Evolutionary conservation across 1,140 invertebrate genomes (phyloP).

Genomic region (Lycorma delicatula): DNA sequence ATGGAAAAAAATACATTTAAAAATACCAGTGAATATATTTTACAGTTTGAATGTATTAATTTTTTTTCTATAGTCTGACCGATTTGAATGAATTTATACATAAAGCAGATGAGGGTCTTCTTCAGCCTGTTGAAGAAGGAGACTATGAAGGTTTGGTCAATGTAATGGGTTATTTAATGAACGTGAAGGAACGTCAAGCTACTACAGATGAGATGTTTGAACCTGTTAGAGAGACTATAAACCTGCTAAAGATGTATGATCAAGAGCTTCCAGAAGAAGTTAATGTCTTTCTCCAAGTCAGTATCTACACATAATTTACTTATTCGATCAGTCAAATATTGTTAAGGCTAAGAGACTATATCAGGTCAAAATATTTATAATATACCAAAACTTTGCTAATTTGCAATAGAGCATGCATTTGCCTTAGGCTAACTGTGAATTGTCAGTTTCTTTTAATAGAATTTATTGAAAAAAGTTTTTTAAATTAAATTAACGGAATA

Average conservation of each 20-base stretch:
- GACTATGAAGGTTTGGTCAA: constrained; percentile 69
- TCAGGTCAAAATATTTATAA: too few species aligned
- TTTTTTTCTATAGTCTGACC: constrained; percentile 34
- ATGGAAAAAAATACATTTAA: too few species aligned
- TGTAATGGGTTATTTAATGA: constrained; percentile 73
- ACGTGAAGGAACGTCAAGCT: constrained; percentile 68
- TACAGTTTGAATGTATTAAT: not conserved
- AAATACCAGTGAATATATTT: too few species aligned
- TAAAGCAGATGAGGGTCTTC: constrained; percentile 58
- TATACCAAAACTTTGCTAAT: too few species aligned
- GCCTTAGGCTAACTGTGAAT: too few species aligned
- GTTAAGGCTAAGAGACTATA: too few species aligned
- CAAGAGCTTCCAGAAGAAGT: constrained; percentile 83
- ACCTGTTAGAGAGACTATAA: constrained; percentile 79
- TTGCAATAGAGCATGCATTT: too few species aligned
- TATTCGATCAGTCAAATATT: too few species aligned
- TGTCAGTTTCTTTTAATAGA: too few species aligned
- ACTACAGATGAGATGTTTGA: constrained; percentile 90
- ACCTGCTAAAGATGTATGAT: constrained; percentile 75
- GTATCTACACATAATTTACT: too few species aligned
- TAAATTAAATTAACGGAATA: too few species aligned
- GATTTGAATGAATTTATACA: constrained; percentile 50
- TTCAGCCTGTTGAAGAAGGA: constrained; percentile 70
- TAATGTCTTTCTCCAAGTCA: constrained; percentile 63
- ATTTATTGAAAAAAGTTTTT: too few species aligned